phyloP scores from a whole-genome alignment of 1,140 invertebrate species.

The Apolygus lucorum region DNA sequence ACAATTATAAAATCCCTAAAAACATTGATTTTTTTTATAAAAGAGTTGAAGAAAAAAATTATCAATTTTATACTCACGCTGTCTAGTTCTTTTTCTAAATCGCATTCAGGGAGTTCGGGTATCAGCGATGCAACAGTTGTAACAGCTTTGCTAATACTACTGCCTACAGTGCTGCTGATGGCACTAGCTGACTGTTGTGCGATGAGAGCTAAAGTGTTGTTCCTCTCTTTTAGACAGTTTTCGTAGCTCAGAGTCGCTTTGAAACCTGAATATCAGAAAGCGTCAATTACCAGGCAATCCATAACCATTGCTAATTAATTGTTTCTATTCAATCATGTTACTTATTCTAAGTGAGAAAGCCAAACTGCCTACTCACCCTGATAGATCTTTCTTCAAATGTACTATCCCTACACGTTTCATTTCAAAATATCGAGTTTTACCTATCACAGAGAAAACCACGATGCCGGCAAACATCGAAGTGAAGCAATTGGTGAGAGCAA shows the following conservation, averaged over 20 bases:
- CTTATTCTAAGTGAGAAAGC: too few relatives aligned
- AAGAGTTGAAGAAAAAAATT: too few relatives aligned
- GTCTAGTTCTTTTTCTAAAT: conserved; percentile 76
- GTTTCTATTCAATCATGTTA: too few relatives aligned
- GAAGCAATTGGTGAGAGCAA: conserved; percentile 87
- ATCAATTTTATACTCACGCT: conserved; percentile 76
- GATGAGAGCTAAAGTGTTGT: conserved; percentile 48
- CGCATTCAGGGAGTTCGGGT: conserved; percentile 60
- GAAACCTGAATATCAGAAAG: conserved; percentile 49
- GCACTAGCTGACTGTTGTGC: conserved; percentile 33
- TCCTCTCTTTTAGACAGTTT: conserved; percentile 57
- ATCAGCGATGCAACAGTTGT: conserved; percentile 41
- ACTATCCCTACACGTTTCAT: too few relatives aligned
- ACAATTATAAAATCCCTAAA: too few relatives aligned
- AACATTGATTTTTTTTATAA: too few relatives aligned
- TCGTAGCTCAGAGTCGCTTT: conserved; percentile 80
- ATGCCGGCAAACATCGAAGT: conserved; percentile 97
- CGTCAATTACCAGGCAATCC: too few relatives aligned
- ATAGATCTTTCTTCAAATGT: too few relatives aligned
- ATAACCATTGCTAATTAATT: too few relatives aligned
- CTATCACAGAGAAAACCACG: conserved; percentile 95
- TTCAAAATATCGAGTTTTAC: conserved; percentile 46
- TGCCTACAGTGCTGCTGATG: neutral
- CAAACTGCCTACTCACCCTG: too few relatives aligned
- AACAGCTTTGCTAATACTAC: conserved; percentile 32